A percentile compares a stretch with the other conserved stretches of the same genome.
Evolutionary conservation across 2,797 vertebrate species (phyloP).

Genomic region (Leuciscus waleckii): DNA sequence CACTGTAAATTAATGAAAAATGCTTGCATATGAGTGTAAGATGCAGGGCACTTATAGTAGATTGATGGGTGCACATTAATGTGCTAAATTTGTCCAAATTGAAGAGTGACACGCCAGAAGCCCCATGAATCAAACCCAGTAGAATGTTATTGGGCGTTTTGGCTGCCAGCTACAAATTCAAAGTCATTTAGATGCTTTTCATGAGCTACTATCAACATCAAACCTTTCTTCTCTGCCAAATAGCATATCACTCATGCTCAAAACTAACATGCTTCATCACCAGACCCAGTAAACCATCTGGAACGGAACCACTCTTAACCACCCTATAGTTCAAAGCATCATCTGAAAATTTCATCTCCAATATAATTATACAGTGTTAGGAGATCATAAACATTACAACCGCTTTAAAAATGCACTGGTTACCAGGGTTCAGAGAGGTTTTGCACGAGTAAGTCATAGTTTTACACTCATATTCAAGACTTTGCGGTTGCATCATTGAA

Average conservation of each 20-base stretch:
- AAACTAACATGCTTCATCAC: slow-evolving; percentile 33
- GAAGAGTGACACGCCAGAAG: background rate
- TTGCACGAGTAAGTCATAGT: background rate
- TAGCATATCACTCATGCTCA: slow-evolving; percentile 18
- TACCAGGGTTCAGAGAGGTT: slow-evolving; percentile 24
- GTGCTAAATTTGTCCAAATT: slow-evolving; percentile 36
- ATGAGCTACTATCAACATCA: slow-evolving; percentile 34
- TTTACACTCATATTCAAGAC: slow-evolving; percentile 8
- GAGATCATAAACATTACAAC: slow-evolving; percentile 22
- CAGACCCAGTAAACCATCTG: slow-evolving; percentile 37
- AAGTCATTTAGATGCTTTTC: slow-evolving; percentile 24
- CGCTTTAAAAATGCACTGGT: slow-evolving; percentile 2
- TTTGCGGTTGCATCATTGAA: slow-evolving; percentile 26
- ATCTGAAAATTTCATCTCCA: slow-evolving; percentile 3
- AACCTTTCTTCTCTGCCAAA: slow-evolving; percentile 16
- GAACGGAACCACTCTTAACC: slow-evolving; percentile 15
- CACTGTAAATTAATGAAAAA: slow-evolving; percentile 10
- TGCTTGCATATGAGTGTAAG: background rate
- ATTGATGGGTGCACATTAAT: slow-evolving; percentile 28
- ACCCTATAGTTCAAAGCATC: slow-evolving; percentile 1
- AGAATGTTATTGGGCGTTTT: slow-evolving; percentile 1
- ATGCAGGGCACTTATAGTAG: background rate
- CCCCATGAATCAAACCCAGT: slow-evolving; percentile 27
- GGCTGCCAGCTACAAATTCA: slow-evolving; percentile 29
- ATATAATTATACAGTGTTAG: slow-evolving; percentile 38